Evolutionary conservation across 1,140 invertebrate genomes (phyloP), one percentile per base, ranked within the genome.

Genomic region (Heliconius hewitsoni): DNA sequence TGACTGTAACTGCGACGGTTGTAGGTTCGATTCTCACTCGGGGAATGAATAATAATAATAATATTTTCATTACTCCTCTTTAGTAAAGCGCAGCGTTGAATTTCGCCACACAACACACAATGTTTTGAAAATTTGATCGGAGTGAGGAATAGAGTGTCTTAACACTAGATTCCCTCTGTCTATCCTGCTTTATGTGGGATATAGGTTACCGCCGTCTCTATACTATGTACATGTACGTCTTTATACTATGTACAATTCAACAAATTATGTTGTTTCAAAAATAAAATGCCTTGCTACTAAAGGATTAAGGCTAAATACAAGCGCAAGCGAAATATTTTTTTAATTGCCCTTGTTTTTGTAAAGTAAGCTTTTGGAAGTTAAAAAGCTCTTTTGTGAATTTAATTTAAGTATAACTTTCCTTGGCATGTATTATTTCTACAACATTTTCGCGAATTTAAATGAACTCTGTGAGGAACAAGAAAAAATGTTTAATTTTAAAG

Each of bases 321-420:
- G 60, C 60, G 9, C 11, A 13, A 27, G 60, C 5, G n/a, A 66
- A 66, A 66, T 66, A 66, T 66, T 66, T 60, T 60, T 27, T 27
- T 30, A 66, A 66, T 27, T 66, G 23, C 23, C 60, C 60, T 66
- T 66, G 13, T 66, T 66, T 66, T 30, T 30, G 27, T 6, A 30
- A 30, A 66, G 60, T 30, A 66, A 66, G 60, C 23, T 66, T 30
- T 66, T 30, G 60, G 60, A 30, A 66, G 60, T 16, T 66, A 13
- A 27, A 66, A 66, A 66, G 60, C 60, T 66, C 30, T 66, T 66
- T 66, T 27, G n/a, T 23, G 55, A 57, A 23, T 57, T 57, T 57
- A 57, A 57, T 57, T 57, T 23, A 57, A 57, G 11, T 4, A 30
- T 11, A 30, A 27, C 27, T 66, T 66, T 27, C 2, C 23, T 30